Percentiles rank a stretch among this genome's conserved stretches.
Evolutionary conservation across 2,797 vertebrate genomes (phyloP).

Genomic region (Sphaeramia orbicularis): DNA sequence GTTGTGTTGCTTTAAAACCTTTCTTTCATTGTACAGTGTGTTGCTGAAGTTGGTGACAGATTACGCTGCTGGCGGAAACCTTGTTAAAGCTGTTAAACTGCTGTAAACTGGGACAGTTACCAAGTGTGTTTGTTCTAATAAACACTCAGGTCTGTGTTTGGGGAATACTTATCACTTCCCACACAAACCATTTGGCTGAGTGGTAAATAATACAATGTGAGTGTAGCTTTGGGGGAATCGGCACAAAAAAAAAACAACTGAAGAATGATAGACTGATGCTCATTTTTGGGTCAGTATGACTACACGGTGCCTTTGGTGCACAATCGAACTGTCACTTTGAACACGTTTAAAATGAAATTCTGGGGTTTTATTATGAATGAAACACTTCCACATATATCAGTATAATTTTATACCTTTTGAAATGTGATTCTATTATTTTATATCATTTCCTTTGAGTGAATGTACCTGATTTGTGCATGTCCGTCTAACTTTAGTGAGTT

Average conservation of each 20-base stretch:
- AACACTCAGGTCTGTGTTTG: constrained; percentile 13
- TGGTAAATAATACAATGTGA: constrained; percentile 33
- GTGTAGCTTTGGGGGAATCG: constrained; percentile 1
- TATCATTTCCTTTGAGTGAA: too few species aligned
- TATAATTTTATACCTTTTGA: too few species aligned
- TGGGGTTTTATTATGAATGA: too few species aligned
- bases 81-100: not conserved
- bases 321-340: too few species aligned
- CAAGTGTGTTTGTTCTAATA: constrained; percentile 18
- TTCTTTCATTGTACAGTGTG: not conserved
- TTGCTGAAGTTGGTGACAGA: not conserved
- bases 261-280: not conserved
- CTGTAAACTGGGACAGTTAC: constrained; percentile 5
- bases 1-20: not conserved
- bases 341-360: too few species aligned
- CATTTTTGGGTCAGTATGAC: too few species aligned
- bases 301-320: too few species aligned
- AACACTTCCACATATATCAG: too few species aligned
- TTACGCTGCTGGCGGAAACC: not conserved
- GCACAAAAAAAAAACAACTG: not conserved
- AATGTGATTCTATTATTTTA: too few species aligned
- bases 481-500: too few species aligned
- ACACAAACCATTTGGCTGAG: constrained; percentile 25
- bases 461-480: too few species aligned
- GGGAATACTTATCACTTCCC: constrained; percentile 27